Base-by-base conservation (phyloP, 2,888 invertebrate genomes). In the Ypsolopha sequella region DNA sequence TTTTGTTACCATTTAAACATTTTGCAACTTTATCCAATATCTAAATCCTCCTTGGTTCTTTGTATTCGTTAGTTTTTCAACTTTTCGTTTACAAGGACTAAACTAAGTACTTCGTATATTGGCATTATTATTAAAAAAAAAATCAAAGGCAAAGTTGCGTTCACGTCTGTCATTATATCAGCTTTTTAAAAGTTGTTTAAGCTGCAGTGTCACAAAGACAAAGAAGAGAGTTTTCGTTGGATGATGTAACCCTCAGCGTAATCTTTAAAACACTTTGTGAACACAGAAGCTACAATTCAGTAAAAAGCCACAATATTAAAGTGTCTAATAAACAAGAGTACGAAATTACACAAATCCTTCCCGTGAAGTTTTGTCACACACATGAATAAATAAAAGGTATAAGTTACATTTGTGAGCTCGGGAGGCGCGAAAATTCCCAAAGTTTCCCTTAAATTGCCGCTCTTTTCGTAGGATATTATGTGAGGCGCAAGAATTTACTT, bases 401-500 rank as follows among this genome's bases (percentile, higher is more conserved):
- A 36, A 46, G 46, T 34, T 46, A 35, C 46, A 45, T 45, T 45
- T 43, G 13, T 13, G 13, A 43, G 14, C 14, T 9, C 13, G 4
- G 43, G 8, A n/a, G 11, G 46, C 7, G 46, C n/a, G 35, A 34
- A 24, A 34, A 33, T 24, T 46, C 35, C 7, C 46, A 11, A 46
- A 46, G 34, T 35, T 62, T 65, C 60, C 50, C 45, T 36, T 51
- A 51, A 59, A 63, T 70, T 66, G 64, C 60, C 64, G 58, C 62
- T 67, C 65, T 72, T 73, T 24, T 66, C 61, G 58, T 58, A 58
- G 56, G 54, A 56, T 59, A 56, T 57, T 52, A 60, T 58, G 55
- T 50, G 46, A 57, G 52, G 55, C 59, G 58, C 13, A 52, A 7
- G 59, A 67, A 71, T 72, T 70, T 65, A 58, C 65, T 66, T 73